phyloP scores from a whole-genome alignment of 2,113 vertebrate species.

The rat (Rattus norvegicus) region GRCr8 NC_086028.1:55799501-55800000 shows the following conservation, averaged over 20 bases:
- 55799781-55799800: neutral
- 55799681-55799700: neutral
- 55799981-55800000: neutral
- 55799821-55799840: neutral
- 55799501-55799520: neutral
- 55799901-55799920: neutral
- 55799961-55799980: neutral
- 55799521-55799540: neutral
- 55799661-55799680: neutral
- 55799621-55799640: neutral
- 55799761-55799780: neutral
- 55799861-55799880: neutral
- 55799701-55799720: neutral
- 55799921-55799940: neutral
- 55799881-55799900: neutral
- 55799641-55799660: neutral
- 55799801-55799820: neutral
- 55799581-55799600: neutral
- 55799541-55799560: neutral
- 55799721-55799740: neutral
- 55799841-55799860: neutral
- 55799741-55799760: neutral
- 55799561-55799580: neutral
- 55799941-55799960: neutral
- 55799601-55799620: neutral